A percentile compares a stretch with the other conserved stretches of the same genome.
Conservation (phyloP, 1,140 invertebrate species). For the Drosophila lini region DNA sequence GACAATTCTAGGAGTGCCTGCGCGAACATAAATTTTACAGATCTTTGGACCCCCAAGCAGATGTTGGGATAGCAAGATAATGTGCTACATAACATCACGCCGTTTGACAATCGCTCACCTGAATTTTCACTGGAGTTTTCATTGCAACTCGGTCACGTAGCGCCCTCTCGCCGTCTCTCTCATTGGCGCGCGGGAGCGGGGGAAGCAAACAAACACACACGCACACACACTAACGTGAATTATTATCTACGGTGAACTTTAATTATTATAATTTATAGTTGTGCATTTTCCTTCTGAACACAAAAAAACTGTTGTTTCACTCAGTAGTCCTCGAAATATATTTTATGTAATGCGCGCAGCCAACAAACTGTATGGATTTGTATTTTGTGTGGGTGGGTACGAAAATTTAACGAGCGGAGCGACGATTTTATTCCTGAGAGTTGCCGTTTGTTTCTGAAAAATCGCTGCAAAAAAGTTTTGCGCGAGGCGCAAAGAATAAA, state of each 20-base stretch:
- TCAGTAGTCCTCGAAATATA: slow-evolving; percentile 13
- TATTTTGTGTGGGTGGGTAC: slow-evolving; percentile 27
- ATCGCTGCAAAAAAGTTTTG: slow-evolving; percentile 58
- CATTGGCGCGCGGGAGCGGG: slow-evolving; percentile 8
- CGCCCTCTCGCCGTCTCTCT: slow-evolving; percentile 51
- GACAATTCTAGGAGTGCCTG: slow-evolving; percentile 43
- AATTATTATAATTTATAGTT: slow-evolving; percentile 71
- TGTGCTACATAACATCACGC: slow-evolving; percentile 38
- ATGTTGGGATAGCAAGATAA: slow-evolving; percentile 5
- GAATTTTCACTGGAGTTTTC: slow-evolving; percentile 46
- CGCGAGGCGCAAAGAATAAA: slow-evolving; percentile 54
- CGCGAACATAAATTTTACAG: slow-evolving; percentile 27
- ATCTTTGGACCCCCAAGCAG: slow-evolving; percentile 11
- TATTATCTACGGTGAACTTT: slow-evolving; percentile 44
- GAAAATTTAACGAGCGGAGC: slow-evolving; percentile 51
- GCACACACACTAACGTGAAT: slow-evolving; percentile 22
- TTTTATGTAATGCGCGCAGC: slow-evolving; percentile 61
- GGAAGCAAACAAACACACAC: slow-evolving; percentile 35
- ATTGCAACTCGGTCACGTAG: slow-evolving; percentile 70
- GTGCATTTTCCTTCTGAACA: slow-evolving; percentile 27
- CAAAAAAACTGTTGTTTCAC: slow-evolving; percentile 25
- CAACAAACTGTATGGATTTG: slow-evolving; percentile 35
- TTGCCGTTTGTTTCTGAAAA: slow-evolving; percentile 73
- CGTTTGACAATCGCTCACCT: slow-evolving; percentile 44
- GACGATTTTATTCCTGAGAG: slow-evolving; percentile 76